These are phyloP conservation scores for Morphnarchus princeps DNA, from an alignment of 2,113 vertebrate species.

Conservation along the genomic window DNA sequence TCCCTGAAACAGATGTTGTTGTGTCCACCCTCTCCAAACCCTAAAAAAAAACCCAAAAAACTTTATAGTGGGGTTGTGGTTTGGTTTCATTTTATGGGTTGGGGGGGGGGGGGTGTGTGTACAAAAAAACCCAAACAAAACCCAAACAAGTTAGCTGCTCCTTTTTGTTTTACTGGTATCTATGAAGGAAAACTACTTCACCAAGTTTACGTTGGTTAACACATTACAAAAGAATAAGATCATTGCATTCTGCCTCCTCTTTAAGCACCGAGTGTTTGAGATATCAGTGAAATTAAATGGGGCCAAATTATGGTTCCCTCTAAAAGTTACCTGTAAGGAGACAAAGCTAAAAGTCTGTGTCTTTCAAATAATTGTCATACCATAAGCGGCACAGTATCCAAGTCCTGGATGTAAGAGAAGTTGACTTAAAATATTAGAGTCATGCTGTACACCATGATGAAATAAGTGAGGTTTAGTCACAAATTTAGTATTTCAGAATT, in stretches of 20 bases:
- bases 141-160: no score
- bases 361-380: neutral
- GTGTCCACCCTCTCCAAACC: neutral
- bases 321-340: neutral
- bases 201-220: neutral
- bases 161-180: neutral
- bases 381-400: neutral
- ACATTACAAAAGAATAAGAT: neutral
- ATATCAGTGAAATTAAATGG: neutral
- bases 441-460: neutral
- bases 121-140: no score
- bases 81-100: neutral
- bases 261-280: neutral
- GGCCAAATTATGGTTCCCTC: neutral
- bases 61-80: neutral
- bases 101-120: no score
- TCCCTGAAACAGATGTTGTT: neutral
- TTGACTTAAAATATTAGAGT: neutral
- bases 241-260: neutral
- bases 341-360: neutral
- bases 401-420: neutral
- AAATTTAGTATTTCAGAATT: neutral
- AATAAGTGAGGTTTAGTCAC: neutral
- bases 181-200: neutral
- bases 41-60: neutral